A percentile compares a stretch with the other conserved stretches of the same genome.
Conservation (phyloP, 1,140 invertebrate species). For the Panagrolaimus sp. region DNA sequence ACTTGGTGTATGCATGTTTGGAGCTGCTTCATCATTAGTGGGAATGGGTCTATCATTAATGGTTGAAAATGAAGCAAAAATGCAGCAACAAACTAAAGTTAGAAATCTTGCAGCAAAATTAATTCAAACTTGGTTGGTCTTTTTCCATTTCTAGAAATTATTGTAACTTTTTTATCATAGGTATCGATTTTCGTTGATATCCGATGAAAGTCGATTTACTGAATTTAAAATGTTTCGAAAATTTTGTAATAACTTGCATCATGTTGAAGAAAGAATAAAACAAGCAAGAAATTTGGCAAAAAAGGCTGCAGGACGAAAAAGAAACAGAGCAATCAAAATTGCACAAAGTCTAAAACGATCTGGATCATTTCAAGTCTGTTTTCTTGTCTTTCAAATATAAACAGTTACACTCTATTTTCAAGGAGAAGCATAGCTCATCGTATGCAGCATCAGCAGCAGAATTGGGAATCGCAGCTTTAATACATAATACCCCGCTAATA, state of each 20-base stretch:
- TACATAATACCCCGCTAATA: background rate
- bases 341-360: background rate
- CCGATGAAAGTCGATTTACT: slow-evolving; percentile 13
- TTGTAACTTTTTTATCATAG: background rate
- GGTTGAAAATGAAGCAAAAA: slow-evolving; percentile 43
- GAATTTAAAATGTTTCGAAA: slow-evolving; percentile 11
- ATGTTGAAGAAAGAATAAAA: slow-evolving; percentile 21
- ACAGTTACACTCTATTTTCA: background rate
- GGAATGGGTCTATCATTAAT: slow-evolving; percentile 44
- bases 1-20: slow-evolving; percentile 41
- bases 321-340: background rate
- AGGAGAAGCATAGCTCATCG: too few species aligned
- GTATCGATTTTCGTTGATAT: slow-evolving; percentile 22
- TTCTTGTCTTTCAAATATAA: background rate
- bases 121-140: slow-evolving; percentile 40
- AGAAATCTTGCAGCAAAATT: slow-evolving; percentile 37
- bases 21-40: slow-evolving; percentile 38
- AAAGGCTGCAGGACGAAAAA: background rate
- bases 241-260: slow-evolving; percentile 18
- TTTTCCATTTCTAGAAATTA: background rate
- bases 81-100: slow-evolving; percentile 28
- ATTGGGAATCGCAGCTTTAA: background rate
- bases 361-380: background rate
- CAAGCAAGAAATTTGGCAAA: slow-evolving; percentile 11
- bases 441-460: background rate